Evolutionary conservation across 2,888 invertebrate species (phyloP).

Genomic region (Tuta absoluta): DNA sequence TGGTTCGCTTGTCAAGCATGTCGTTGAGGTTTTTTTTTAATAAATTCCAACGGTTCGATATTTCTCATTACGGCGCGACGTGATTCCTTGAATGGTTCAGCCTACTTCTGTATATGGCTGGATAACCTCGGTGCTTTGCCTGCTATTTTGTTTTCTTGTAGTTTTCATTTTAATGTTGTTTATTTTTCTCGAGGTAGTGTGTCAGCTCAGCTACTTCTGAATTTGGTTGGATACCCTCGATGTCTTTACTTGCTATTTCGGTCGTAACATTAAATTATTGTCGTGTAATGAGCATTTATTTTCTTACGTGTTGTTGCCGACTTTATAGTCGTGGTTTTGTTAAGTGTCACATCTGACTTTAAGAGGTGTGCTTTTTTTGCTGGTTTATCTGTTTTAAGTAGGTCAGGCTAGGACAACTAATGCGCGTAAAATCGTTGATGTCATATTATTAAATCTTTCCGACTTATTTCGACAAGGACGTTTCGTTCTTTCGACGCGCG

Average conservation of each 20-base stretch:
- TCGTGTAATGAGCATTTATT: background rate
- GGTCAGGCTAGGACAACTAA: too few species aligned
- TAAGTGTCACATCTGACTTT: too few species aligned
- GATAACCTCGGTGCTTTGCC: background rate
- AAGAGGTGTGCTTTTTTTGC: background rate
- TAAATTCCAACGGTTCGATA: background rate
- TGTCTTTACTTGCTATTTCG: background rate
- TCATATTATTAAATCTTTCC: too few species aligned
- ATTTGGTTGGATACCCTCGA: background rate
- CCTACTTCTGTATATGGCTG: background rate
- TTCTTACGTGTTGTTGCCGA: background rate
- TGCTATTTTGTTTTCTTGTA: too few species aligned
- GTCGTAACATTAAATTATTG: background rate
- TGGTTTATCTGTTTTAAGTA: too few species aligned
- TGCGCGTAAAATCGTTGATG: too few species aligned
- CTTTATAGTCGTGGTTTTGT: background rate
- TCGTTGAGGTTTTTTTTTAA: background rate
- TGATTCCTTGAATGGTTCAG: conserved; percentile 16
- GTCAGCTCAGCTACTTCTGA: background rate
- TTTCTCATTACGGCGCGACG: conserved; percentile 1
- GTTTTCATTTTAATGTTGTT: too few species aligned
- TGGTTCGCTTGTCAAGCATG: background rate
- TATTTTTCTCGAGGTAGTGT: conserved; percentile 1
- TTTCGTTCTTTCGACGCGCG: too few species aligned
- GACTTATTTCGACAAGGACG: too few species aligned